Base-by-base conservation (phyloP, 2,888 invertebrate species). In the Uropetala carovei region DNA sequence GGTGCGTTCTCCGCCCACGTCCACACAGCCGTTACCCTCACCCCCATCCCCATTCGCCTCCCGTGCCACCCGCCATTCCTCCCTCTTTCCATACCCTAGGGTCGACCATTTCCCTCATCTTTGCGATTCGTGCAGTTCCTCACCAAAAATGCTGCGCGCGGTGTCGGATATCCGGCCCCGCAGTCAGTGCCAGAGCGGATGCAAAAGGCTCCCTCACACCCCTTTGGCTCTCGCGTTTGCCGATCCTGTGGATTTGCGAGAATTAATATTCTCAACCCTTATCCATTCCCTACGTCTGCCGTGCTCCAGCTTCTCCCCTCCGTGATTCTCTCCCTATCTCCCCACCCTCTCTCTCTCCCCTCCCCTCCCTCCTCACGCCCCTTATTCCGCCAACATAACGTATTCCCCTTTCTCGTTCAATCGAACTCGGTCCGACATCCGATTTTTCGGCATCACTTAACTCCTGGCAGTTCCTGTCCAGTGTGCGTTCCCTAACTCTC, bases 401-500 rank as follows among this genome's bases (percentile, higher is more conserved):
- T 89, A 27, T 43, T 18, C 86, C 16, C 59, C 14, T 27, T 60
- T 58, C 86, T 86, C 86, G 16, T 60, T 68, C 89, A 64, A 16
- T 89, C 89, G 86, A 58, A 85, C 85, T 22, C 27, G 27, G 5
- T 7, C 86, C 60, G 64, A 89, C 89, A 64, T 89, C 89, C 89
- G 89, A 89, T 68, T 89, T 89, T 89, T 27, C 64, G 89, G 64
- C 89, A 89, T 89, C 89, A 56, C 64, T 89, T 89, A 86, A 89
- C 89, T 64, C 64, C 43, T 89, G 89, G 89, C 56, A 64, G 89
- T 89, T 60, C 10, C n/a, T 56, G 56, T 83, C n/a, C 59, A 22
- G 86, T 18, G 27, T 86, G 22, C 13, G 22, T 58, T 11, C 85
- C 57, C 22, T 27, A 9, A 18, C 58, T 22, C 57, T 13, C 59